phyloP scores from a whole-genome alignment of 2,888 invertebrate species.

The Erebia aethiops region DNA sequence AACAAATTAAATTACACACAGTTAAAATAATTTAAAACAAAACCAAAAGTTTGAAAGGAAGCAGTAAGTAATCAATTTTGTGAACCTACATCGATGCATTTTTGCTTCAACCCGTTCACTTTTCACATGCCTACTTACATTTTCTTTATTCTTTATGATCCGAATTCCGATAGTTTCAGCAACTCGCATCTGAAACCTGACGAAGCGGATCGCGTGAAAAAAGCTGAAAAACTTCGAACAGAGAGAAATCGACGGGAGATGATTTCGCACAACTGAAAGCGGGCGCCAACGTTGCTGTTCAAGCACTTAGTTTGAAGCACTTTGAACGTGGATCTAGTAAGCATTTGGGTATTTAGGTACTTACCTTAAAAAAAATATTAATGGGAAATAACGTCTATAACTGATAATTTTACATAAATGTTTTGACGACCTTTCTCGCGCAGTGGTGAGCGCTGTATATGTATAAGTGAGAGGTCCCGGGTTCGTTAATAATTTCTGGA shows the following conservation, averaged over 20 bases:
- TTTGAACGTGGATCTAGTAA: constrained; percentile 28
- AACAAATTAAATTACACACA: too few species aligned
- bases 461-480: too few species aligned
- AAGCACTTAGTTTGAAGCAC: constrained; percentile 33
- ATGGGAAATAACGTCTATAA: background rate
- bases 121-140: background rate
- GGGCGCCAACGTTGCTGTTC: constrained; percentile 23
- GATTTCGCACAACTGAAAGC: constrained; percentile 35
- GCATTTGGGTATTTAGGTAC: constrained; percentile 17
- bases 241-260: constrained; percentile 31
- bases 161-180: constrained; percentile 29
- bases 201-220: constrained; percentile 45
- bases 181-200: constrained; percentile 36
- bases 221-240: constrained; percentile 34
- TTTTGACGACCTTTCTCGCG: too few species aligned
- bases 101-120: too few species aligned
- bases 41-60: too few species aligned
- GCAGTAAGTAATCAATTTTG: too few species aligned
- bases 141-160: constrained; percentile 10
- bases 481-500: too few species aligned
- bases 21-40: too few species aligned
- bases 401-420: too few species aligned
- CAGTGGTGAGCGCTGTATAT: too few species aligned
- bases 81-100: too few species aligned
- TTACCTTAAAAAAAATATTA: background rate